phyloP scores from a whole-genome alignment of 2,888 invertebrate genomes.

The Tetranychus truncatus region DNA sequence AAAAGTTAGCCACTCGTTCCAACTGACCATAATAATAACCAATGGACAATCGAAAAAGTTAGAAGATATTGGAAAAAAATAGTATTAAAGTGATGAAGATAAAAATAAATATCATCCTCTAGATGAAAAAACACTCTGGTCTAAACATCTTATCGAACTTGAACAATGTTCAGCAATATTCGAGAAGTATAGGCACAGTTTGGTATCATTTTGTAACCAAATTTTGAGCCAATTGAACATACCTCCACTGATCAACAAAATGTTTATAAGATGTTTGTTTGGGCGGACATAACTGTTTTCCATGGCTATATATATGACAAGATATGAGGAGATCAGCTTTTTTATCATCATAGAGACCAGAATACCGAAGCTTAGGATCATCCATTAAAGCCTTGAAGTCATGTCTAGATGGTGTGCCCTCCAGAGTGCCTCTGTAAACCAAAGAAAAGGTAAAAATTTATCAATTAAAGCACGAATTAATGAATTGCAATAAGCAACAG shows the following conservation, averaged over 20 bases:
- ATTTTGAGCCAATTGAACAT: constrained; percentile 33
- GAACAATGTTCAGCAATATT: no score
- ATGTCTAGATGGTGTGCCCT: constrained; percentile 68
- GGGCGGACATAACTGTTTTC: constrained; percentile 60
- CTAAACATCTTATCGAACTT: no score
- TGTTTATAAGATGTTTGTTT: constrained; percentile 77
- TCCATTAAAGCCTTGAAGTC: constrained; percentile 67
- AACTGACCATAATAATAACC: constrained; percentile 41
- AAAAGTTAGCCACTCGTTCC: constrained; percentile 90
- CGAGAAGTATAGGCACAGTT: no score
- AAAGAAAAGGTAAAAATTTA: constrained; percentile 18
- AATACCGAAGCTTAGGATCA: constrained; percentile 74
- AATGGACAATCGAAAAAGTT: constrained; percentile 18
- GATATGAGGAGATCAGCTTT: constrained; percentile 74
- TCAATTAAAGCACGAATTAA: background rate
- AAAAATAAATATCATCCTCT: no score
- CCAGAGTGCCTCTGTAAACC: constrained; percentile 60
- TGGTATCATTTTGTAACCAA: no score
- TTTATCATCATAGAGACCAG: constrained; percentile 63
- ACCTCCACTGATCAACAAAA: constrained; percentile 82
- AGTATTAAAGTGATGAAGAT: background rate
- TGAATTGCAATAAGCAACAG: background rate
- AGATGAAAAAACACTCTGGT: no score
- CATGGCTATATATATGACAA: constrained; percentile 61
- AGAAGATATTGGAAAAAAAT: constrained; percentile 14